A percentile compares a stretch with the other conserved stretches of the same genome.
These are phyloP conservation scores for Adela reaumurella DNA, from an alignment of 2,888 invertebrate genomes.

Conservation along the genomic window DNA sequence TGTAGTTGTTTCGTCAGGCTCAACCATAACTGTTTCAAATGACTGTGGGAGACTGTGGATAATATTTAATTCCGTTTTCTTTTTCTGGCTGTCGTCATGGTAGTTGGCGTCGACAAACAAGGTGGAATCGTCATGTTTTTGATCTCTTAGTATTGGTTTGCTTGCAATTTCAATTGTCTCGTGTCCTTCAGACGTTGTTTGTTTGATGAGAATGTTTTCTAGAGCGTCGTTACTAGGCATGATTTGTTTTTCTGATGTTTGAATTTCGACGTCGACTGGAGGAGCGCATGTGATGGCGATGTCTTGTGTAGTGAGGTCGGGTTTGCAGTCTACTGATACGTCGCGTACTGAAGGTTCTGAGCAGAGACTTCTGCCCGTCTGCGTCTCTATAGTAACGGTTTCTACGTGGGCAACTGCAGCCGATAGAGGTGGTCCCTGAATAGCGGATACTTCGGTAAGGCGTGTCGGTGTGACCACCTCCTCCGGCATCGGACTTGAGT, in stretches of 20 bases:
- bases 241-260: slow-evolving; percentile 52
- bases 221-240: slow-evolving; percentile 44
- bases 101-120: slow-evolving; percentile 72
- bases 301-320: slow-evolving; percentile 37
- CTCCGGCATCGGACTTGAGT: slow-evolving; percentile 69
- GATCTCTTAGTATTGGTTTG: slow-evolving; percentile 50
- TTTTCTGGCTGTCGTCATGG: slow-evolving; percentile 46
- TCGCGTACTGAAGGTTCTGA: slow-evolving; percentile 37
- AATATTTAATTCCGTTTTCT: slow-evolving; percentile 67
- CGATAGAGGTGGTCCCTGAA: not conserved
- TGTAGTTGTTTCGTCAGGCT: slow-evolving; percentile 80
- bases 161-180: slow-evolving; percentile 73
- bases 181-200: slow-evolving; percentile 60
- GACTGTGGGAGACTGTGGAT: slow-evolving; percentile 70
- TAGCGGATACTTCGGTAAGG: not conserved
- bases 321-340: slow-evolving; percentile 40
- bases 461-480: slow-evolving; percentile 47
- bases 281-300: slow-evolving; percentile 50
- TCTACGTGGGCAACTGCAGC: no score
- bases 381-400: slow-evolving; percentile 55
- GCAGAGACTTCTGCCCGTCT: slow-evolving; percentile 62
- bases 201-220: slow-evolving; percentile 65
- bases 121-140: slow-evolving; percentile 53
- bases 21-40: slow-evolving; percentile 77
- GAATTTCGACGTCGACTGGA: slow-evolving; percentile 59